Base-by-base conservation (phyloP, 1,140 invertebrate genomes). In the Berghia stephanieae region DNA sequence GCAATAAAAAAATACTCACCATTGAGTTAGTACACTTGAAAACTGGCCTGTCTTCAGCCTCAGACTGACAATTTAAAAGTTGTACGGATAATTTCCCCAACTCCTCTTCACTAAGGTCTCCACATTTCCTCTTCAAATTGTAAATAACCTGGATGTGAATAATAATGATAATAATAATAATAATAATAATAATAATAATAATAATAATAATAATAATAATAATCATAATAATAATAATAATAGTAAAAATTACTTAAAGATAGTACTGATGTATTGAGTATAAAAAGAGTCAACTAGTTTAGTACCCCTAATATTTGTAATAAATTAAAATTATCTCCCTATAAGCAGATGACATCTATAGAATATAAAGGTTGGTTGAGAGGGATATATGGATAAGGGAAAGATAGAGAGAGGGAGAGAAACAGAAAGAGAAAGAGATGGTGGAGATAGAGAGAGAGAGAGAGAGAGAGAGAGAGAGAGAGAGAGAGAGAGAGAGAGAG, bases 21-120 rank as follows among this genome's bases (percentile, higher is more conserved):
- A 94, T 94, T 72, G 91, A 86, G 34, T 91, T 89, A 1, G 91
- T 91, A 78, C 93, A 94, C 2, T 90, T 90, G 85, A 90, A 93
- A 31, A 91, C 88, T 81, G 90, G 90, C 75, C 93, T 87, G 0
- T 92, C 92, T 84, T 94, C 93, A 10, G 91, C 90, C 46, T 89
- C 88, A 2, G 92, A 92, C 78, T 94, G 93, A 86, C 93, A 94
- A 83, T 94, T 94, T 24, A 94, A 86, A 27, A 94, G 88, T 85
- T 92, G 92, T 42, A 94, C 93, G 67, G 93, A 91, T 18, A 94
- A 82, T 87, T 93, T 94, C 0, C 92, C 92, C 34, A 94, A 82
- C 67, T 93, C 90, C 80, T 94, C 93, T 81, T 94, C 93, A 24
- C 91, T 91, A 83, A 94, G 89, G 24, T 89, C 83, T 43, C 84